Evolutionary conservation across 2,888 invertebrate genomes (phyloP), one percentile per base, ranked within the genome.

Genomic region (Amiota minor): DNA sequence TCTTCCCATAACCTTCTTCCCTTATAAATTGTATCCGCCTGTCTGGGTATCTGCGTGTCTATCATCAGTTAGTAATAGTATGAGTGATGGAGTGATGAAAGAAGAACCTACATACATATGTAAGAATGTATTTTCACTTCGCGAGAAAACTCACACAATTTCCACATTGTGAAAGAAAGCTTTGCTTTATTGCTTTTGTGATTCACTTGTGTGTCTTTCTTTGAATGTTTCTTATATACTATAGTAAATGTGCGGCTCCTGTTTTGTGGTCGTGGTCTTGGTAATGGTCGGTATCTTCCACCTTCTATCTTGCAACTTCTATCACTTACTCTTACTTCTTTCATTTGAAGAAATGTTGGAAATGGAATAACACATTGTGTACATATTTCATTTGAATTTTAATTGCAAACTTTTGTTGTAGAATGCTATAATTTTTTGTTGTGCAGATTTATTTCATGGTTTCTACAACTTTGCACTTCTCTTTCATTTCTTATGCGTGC

Each of bases 381-480:
- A 18, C 77, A 81, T 77, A 81, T 83, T 81, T 79, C 82, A 82
- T 85, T 85, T 86, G 83, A 83, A 86, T 85, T 85, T 85, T 83
- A 85, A 85, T 85, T 85, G 83, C 83, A 86, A 78, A 82, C 79
- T 80, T 82, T 78, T 80, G 78, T 79, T 83, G 82, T 82, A 82
- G 79, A 35, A 35, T 35, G 35, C 35, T 35, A 35, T 35, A 35
- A 35, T 35, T 81, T 80, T 80, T 83, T 83, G 64, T 74, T 72
- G 76, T 79, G 74, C 76, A 77, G 78, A 80, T 80, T 80, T 80
- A 80, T 80, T 80, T 79, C 74, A 80, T 77, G 75, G 76, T 35
- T 35, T 35, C 35, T 35, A 35, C 35, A 35, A 35, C 20, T 16
- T 59, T 59, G 18, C 16, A n/a, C 59, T n/a, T 59, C 18, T 20